Evolutionary conservation across 2,113 vertebrate species (phyloP), one percentile per base, ranked within the genome.

Genomic region (Motacilla tschutschensis): DNA sequence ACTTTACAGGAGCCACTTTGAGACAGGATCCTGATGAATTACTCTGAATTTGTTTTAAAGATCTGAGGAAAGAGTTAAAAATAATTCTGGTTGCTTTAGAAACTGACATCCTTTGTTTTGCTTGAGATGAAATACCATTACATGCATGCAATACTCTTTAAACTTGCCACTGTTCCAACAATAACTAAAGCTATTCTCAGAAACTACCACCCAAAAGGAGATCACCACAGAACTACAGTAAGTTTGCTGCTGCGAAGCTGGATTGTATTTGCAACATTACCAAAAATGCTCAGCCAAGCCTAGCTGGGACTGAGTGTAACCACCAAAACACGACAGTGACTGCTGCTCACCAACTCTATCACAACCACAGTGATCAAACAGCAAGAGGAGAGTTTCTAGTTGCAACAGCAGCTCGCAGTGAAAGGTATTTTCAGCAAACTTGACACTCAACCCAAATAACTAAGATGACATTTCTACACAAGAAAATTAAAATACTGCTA

Each of bases 11-110:
- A 60, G 20, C 26, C 22, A 29, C 26, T 55, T 54, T 0, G 5
- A 83, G 77, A 70, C 26, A 90, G 44, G 41, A 79, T 57, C 24
- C 44, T 14, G 73, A 57, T 38, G 15, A 90, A 91, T 71, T 64
- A 78, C 60, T 12, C 44, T 1, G 5, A 14, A 36, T 67, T 88
- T 74, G 50, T 88, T 93, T 71, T 80, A 79, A 83, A 90, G 35
- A 88, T 80, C 65, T 18, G 25, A 94, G 58, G 73, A 90, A 88
- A 93, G 89, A 90, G 90, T 93, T 93, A 91, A 94, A 91, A 94
- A 77, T 35, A 76, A 85, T 91, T 75, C 65, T 83, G 24, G 53
- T 82, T 93, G 84, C 87, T 87, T 93, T 88, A 93, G 87, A 93
- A 87, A 78, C 84, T 80, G 79, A 90, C 76, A 90, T 85, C 79